A percentile compares a stretch with the other conserved stretches of the same genome.
phyloP scores from a whole-genome alignment of 2,113 vertebrate species.

The Semicossyphus pulcher region DNA sequence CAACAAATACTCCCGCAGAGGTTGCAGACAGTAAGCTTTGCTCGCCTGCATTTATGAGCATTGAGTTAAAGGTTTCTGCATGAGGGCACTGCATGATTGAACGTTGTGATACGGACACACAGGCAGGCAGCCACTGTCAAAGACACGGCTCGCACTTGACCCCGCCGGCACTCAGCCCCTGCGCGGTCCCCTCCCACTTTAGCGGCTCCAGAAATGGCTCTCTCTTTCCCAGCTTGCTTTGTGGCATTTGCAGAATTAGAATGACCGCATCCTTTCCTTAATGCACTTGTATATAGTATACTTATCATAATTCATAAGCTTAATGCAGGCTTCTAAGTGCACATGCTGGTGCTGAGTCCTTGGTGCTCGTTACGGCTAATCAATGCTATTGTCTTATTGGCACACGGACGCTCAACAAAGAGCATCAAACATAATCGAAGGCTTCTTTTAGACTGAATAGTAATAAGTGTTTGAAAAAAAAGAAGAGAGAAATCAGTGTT shows the following conservation, averaged over 20 bases:
- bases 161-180: conserved; percentile 67
- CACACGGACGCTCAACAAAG: conserved; percentile 40
- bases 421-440: conserved; percentile 50
- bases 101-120: conserved; percentile 78
- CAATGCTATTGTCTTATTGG: conserved; percentile 67
- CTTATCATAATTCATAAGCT: conserved; percentile 72
- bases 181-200: conserved; percentile 46
- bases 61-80: conserved; percentile 81
- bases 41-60: conserved; percentile 70
- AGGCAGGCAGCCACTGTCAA: conserved; percentile 77
- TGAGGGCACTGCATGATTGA: conserved; percentile 80
- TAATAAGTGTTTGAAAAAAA: conserved; percentile 50
- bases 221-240: conserved; percentile 46
- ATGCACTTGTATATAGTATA: conserved; percentile 61
- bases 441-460: conserved; percentile 51
- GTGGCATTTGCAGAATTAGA: conserved; percentile 72
- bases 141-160: conserved; percentile 80
- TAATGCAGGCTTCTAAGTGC: conserved; percentile 71
- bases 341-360: conserved; percentile 55
- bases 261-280: conserved; percentile 65
- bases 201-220: conserved; percentile 57
- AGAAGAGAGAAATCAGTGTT: conserved; percentile 69
- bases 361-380: conserved; percentile 63
- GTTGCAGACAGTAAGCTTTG: conserved; percentile 56
- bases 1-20: conserved; percentile 27